These are phyloP conservation scores for Scolopax rusticola DNA, from an alignment of 2,797 vertebrate species.

Conservation along the genomic window DNA sequence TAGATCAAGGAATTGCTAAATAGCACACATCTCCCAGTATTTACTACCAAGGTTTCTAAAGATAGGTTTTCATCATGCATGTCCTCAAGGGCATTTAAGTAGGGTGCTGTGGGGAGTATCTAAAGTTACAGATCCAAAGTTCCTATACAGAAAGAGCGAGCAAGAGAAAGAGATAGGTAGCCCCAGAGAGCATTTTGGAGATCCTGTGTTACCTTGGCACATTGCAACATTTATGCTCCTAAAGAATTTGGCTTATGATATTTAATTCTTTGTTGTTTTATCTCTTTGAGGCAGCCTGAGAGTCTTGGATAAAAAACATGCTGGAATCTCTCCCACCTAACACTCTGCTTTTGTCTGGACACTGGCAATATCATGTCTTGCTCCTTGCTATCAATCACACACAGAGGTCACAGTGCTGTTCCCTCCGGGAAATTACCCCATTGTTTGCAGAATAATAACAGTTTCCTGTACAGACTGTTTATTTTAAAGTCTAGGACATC, in stretches of 20 bases:
- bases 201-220: not conserved
- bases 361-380: not conserved
- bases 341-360: not conserved
- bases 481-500: not conserved
- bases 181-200: not conserved
- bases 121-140: not conserved
- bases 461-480: not conserved
- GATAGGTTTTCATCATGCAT: not conserved
- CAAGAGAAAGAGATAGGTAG: not conserved
- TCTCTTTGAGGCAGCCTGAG: not conserved
- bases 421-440: not conserved
- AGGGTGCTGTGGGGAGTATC: not conserved
- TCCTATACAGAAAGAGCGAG: too few relatives aligned
- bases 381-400: not conserved
- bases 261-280: not conserved
- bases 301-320: not conserved
- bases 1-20: not conserved
- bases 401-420: not conserved
- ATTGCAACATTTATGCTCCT: not conserved
- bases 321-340: not conserved
- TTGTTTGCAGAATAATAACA: not conserved
- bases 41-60: not conserved
- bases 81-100: not conserved
- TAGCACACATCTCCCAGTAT: rapidly evolving
- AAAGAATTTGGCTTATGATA: not conserved